These are phyloP conservation scores for Drosophila cognata DNA, from an alignment of 2,888 invertebrate species.

Conservation along the genomic window DNA sequence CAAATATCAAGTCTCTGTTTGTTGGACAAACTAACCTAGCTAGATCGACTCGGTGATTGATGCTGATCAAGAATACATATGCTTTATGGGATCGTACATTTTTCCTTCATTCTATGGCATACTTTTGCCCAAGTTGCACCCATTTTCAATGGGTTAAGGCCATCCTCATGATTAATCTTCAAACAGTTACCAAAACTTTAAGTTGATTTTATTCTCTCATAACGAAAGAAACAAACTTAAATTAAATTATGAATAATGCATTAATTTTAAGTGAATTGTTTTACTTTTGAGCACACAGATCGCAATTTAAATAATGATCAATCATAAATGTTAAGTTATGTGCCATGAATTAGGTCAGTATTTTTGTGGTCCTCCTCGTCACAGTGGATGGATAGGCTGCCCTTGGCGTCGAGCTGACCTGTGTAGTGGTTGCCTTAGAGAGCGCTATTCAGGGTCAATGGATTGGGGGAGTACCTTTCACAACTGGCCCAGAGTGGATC, in stretches of 20 bases:
- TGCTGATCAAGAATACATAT: background rate
- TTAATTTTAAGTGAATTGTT: background rate
- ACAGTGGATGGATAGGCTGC: slow-evolving; percentile 47
- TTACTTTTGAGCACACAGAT: background rate
- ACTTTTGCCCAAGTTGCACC: background rate
- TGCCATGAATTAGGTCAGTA: slow-evolving; percentile 32
- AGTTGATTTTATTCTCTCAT: background rate
- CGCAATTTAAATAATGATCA: slow-evolving; percentile 6
- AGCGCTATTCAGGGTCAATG: slow-evolving; percentile 48
- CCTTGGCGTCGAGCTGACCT: slow-evolving; percentile 28
- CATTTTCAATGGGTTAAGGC: background rate
- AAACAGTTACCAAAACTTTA: background rate
- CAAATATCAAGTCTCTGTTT: background rate
- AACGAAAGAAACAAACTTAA: background rate
- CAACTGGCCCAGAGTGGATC: slow-evolving; percentile 23
- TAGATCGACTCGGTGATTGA: background rate
- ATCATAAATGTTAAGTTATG: slow-evolving; percentile 8
- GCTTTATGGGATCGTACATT: background rate
- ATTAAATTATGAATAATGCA: background rate
- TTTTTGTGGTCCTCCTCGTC: slow-evolving; percentile 33
- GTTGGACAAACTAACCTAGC: background rate
- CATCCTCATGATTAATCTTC: background rate
- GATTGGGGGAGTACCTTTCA: slow-evolving; percentile 45
- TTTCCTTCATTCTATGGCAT: background rate
- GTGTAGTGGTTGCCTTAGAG: background rate